Conservation (phyloP, 2,797 vertebrate genomes). For the Characodon lateralis region DNA sequence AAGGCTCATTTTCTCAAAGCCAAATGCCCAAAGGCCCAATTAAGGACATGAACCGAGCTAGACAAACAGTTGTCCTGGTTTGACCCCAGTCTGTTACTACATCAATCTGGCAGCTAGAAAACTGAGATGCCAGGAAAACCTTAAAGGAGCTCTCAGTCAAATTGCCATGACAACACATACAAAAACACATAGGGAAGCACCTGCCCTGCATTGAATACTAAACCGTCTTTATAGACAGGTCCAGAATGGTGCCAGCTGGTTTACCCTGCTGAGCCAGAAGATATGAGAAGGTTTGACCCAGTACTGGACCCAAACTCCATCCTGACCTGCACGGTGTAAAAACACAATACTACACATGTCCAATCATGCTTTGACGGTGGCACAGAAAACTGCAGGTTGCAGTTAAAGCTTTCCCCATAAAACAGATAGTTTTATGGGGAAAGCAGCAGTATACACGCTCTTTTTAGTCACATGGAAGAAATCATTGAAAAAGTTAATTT, state of each 20-base stretch:
- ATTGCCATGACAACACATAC: conserved; percentile 76
- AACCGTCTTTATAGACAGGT: conserved; percentile 58
- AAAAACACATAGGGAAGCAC: conserved; percentile 72
- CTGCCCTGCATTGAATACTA: conserved; percentile 49
- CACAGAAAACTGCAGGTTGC: neutral
- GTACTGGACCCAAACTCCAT: conserved; percentile 28
- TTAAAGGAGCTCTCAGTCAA: conserved; percentile 54
- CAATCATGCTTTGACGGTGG: conserved; percentile 1
- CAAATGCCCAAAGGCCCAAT: conserved; percentile 52
- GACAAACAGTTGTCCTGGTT: conserved; percentile 66
- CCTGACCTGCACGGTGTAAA: neutral
- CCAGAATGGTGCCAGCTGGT: conserved; percentile 44
- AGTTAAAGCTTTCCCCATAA: conserved; percentile 5
- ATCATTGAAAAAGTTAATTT: conserved; percentile 17
- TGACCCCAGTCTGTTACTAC: conserved; percentile 51
- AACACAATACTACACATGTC: neutral
- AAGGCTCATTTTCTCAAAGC: conserved; percentile 46
- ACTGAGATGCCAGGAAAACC: conserved; percentile 53
- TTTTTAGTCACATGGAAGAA: conserved; percentile 14
- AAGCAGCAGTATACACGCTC: neutral
- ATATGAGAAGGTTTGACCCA: conserved; percentile 46
- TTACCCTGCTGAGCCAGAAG: conserved; percentile 33
- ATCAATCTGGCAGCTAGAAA: conserved; percentile 61
- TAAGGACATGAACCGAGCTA: conserved; percentile 54
- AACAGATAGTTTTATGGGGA: neutral